A percentile compares a stretch with the other conserved stretches of the same genome.
phyloP scores from a whole-genome alignment of 2,888 invertebrate species.

The Acleris literana region DNA sequence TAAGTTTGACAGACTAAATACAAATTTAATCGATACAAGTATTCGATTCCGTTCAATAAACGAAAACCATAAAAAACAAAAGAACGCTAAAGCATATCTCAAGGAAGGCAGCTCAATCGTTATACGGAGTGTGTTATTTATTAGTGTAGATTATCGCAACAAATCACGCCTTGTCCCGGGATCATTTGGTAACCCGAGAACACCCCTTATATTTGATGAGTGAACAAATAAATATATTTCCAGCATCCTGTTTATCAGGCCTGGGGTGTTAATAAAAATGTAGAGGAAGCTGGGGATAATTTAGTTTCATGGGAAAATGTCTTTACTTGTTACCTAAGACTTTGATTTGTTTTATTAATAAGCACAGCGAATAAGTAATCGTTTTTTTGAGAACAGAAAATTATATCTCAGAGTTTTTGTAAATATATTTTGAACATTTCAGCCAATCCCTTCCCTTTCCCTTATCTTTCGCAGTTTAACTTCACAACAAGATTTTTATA shows the following conservation, averaged over 20 bases:
- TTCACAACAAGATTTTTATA: too few relatives aligned
- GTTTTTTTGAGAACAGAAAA: neutral
- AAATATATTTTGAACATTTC: too few relatives aligned
- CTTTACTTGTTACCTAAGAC: neutral
- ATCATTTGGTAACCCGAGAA: slow-evolving; percentile 81
- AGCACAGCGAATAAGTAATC: neutral
- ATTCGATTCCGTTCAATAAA: slow-evolving; percentile 52
- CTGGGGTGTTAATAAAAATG: slow-evolving; percentile 83
- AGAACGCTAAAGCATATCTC: slow-evolving; percentile 51
- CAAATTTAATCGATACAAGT: slow-evolving; percentile 1
- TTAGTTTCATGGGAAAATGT: slow-evolving; percentile 18
- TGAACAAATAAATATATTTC: slow-evolving; percentile 83
- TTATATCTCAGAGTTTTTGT: too few relatives aligned
- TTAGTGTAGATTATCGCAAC: slow-evolving; percentile 80
- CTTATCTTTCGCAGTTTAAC: too few relatives aligned
- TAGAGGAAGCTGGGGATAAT: slow-evolving; percentile 60
- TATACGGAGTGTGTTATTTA: slow-evolving; percentile 77
- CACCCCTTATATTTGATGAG: slow-evolving; percentile 82
- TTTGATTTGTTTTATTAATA: too few relatives aligned
- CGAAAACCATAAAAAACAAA: slow-evolving; percentile 52
- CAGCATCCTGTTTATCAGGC: slow-evolving; percentile 82
- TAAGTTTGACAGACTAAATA: neutral
- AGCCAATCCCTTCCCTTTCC: too few relatives aligned
- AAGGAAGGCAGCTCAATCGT: slow-evolving; percentile 77
- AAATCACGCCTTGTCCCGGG: slow-evolving; percentile 77